Percentiles rank a stretch among this genome's conserved stretches.
Evolutionary conservation across 1,140 invertebrate species (phyloP).

Genomic region (Hyphantria cunea): DNA sequence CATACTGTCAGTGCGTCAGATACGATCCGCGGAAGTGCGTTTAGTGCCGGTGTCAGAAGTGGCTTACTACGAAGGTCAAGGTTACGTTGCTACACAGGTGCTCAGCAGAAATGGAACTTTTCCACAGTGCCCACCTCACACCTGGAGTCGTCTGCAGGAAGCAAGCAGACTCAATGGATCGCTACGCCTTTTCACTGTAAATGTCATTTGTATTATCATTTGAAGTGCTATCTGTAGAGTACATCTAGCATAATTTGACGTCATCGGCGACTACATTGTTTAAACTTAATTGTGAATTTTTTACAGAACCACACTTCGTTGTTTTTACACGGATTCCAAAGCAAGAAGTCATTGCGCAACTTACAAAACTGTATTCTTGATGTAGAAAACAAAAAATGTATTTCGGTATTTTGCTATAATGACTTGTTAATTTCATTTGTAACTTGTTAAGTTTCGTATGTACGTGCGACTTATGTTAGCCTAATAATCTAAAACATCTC

Average conservation of each 20-base stretch:
- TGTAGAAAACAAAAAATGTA: conserved; percentile 61
- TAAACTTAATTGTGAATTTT: conserved; percentile 43
- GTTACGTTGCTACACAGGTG: conserved; percentile 75
- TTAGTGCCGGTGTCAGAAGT: conserved; percentile 76
- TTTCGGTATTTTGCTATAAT: conserved; percentile 68
- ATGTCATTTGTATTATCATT: conserved; percentile 45
- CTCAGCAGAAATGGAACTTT: conserved; percentile 78
- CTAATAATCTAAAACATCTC: conserved; percentile 10
- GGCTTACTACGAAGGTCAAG: conserved; percentile 72
- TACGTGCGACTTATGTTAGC: conserved; percentile 46
- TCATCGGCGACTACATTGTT: conserved; percentile 28
- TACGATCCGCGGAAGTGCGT: conserved; percentile 77
- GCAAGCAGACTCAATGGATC: conserved; percentile 65
- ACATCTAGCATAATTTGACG: conserved; percentile 12
- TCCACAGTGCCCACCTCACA: conserved; percentile 74
- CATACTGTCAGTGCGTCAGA: conserved; percentile 73
- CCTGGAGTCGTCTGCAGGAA: conserved; percentile 67
- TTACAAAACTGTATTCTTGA: conserved; percentile 59
- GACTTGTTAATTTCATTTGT: conserved; percentile 67
- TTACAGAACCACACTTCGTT: conserved; percentile 60
- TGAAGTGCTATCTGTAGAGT: conserved; percentile 6
- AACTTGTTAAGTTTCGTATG: conserved; percentile 64
- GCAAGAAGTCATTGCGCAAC: conserved; percentile 62
- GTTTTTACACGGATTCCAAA: conserved; percentile 75
- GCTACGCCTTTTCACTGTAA: conserved; percentile 68